Conservation (phyloP, 2,888 invertebrate species). For the Chironomus tentans region DNA sequence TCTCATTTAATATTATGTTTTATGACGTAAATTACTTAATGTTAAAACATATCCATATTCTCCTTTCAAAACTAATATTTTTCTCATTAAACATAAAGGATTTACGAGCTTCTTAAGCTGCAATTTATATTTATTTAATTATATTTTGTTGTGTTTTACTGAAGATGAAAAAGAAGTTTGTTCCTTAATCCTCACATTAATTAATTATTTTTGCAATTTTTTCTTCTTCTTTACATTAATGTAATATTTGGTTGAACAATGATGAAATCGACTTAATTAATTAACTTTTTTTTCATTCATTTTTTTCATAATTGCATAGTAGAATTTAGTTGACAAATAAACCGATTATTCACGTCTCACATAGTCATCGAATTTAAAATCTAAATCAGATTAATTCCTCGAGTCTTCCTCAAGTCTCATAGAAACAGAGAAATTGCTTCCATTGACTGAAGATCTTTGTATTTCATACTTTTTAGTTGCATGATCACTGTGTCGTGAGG, state of each 20-base stretch:
- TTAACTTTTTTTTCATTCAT: background rate
- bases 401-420: too few species aligned
- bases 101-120: background rate
- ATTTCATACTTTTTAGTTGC: too few species aligned
- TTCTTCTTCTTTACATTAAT: background rate
- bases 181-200: background rate
- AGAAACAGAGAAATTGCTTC: too few species aligned
- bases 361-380: background rate
- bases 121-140: background rate
- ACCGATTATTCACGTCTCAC: background rate
- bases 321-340: background rate
- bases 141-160: background rate
- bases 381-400: background rate
- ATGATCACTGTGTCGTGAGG: too few species aligned
- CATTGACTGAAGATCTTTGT: too few species aligned
- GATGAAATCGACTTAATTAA: constrained; percentile 2
- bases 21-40: background rate
- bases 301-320: background rate
- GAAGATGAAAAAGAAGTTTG: background rate
- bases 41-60: background rate
- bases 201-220: background rate
- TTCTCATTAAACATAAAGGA: background rate
- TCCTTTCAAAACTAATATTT: background rate
- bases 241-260: constrained; percentile 3
- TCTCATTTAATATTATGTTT: background rate